Base-by-base conservation (phyloP, 2,888 invertebrate species). In the Diabrotica balteata region DNA sequence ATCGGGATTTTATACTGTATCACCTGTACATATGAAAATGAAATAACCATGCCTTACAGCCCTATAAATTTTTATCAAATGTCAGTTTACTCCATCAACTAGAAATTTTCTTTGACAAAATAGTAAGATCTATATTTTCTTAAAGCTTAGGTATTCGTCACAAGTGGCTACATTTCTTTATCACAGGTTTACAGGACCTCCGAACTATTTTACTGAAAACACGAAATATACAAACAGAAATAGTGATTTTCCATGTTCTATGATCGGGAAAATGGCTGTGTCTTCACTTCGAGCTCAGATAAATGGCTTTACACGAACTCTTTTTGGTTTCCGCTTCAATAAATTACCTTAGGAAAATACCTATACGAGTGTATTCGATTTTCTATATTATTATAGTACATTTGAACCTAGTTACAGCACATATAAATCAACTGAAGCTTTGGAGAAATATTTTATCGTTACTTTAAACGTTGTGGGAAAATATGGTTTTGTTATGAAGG, bases 181-280 rank as follows among this genome's bases (percentile, higher is more conserved):
- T 32, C 32, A 2, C 32, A 32, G 1, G 32, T 32, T 32, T 32
- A 2, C 32, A 32, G 32, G 32, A 4, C 32, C 32, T 2, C 32
- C 32, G 32, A 32, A 32, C 32, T 32, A 32, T 32, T 32, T 32
- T 32, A 32, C 32, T 32, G 32, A 32, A 32, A 32, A 32, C 32
- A 32, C 32, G 32, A 32, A 32, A 32, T 32, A 32, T 32, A 32
- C 32, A 7, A 52, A 17, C 8, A 9, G 22, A 43, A 54, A n/a
- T 43, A 54, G 11, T n/a, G 47, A 58, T 67, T 49, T 62, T 47
- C 44, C 42, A 55, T 65, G 69, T 67, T 71, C 67, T 70, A 69
- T 70, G 72, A 73, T 69, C 74, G 67, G 72, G 69, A 71, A 72
- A 74, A 72, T 70, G 66, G 67, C 69, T 69, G 70, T 70, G 69